phyloP scores from a whole-genome alignment of 2,113 vertebrate species.

The Garra rufa region DNA sequence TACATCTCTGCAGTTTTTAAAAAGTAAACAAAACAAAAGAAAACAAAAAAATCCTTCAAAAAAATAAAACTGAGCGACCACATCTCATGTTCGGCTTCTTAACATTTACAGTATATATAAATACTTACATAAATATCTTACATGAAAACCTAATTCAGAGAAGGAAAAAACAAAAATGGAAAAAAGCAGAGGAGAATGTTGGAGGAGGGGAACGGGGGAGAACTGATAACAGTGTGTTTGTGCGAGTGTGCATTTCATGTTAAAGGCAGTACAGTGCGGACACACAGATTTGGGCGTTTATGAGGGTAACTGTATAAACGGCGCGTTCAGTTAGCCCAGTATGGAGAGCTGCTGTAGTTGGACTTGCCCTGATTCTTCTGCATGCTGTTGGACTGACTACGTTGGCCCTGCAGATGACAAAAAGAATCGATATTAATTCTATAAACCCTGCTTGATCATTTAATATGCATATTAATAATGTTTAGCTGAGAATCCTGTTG shows the following conservation, averaged over 20 bases:
- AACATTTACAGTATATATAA: constrained; percentile 86
- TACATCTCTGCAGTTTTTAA: constrained; percentile 80
- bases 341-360: constrained; percentile 78
- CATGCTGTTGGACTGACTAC: constrained; percentile 78
- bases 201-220: constrained; percentile 54
- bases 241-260: constrained; percentile 14
- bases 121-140: constrained; percentile 88
- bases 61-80: constrained; percentile 81
- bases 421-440: neutral
- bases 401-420: constrained; percentile 65
- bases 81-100: constrained; percentile 78
- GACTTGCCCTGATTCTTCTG: constrained; percentile 82
- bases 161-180: constrained; percentile 63
- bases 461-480: neutral
- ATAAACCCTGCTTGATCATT: neutral
- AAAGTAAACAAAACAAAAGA: constrained; percentile 76
- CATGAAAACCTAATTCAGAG: constrained; percentile 78
- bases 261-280: constrained; percentile 27
- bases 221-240: constrained; percentile 23
- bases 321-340: constrained; percentile 78
- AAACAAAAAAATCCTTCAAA: constrained; percentile 75
- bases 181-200: constrained; percentile 71
- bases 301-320: constrained; percentile 20
- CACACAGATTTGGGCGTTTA: constrained; percentile 21
- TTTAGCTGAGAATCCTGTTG: neutral